Percentiles rank a stretch among this genome's conserved stretches.
phyloP scores from a whole-genome alignment of 2,888 invertebrate genomes.

The Spilosoma lubricipeda region DNA sequence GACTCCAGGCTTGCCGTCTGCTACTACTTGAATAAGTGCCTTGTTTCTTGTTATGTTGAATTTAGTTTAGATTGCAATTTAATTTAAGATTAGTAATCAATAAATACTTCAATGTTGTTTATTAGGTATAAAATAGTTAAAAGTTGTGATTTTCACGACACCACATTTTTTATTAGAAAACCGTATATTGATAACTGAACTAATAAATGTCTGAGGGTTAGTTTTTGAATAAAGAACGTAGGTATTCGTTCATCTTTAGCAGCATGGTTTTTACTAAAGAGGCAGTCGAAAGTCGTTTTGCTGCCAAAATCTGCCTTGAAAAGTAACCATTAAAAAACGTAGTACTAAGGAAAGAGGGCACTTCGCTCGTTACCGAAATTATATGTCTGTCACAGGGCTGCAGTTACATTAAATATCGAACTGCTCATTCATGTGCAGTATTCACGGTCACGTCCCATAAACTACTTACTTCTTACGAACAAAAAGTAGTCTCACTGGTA shows the following conservation, averaged over 20 bases:
- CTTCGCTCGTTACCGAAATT: not conserved
- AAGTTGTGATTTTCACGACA: not conserved
- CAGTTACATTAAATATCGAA: slow-evolving; percentile 31
- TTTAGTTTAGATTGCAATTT: not conserved
- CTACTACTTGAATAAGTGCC: slow-evolving; percentile 20
- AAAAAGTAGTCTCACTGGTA: slow-evolving; percentile 60
- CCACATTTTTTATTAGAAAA: not conserved
- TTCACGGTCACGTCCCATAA: slow-evolving; percentile 66
- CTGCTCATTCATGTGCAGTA: slow-evolving; percentile 21
- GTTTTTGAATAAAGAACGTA: not conserved
- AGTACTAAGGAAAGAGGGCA: not conserved
- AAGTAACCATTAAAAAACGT: not conserved
- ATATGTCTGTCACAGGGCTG: not conserved
- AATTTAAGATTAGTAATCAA: not conserved
- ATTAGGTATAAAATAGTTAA: not conserved
- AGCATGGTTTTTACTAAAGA: not conserved
- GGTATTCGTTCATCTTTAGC: not conserved
- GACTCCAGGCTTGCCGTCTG: slow-evolving; percentile 18
- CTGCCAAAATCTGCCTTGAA: not conserved
- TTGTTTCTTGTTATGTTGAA: slow-evolving; percentile 18
- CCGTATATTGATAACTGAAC: not conserved
- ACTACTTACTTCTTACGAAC: slow-evolving; percentile 63
- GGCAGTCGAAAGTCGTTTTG: not conserved
- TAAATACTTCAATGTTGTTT: not conserved
- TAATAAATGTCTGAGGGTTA: not conserved